Base-by-base conservation (phyloP, 2,888 invertebrate species). In the Zaprionus bogoriensis region DNA sequence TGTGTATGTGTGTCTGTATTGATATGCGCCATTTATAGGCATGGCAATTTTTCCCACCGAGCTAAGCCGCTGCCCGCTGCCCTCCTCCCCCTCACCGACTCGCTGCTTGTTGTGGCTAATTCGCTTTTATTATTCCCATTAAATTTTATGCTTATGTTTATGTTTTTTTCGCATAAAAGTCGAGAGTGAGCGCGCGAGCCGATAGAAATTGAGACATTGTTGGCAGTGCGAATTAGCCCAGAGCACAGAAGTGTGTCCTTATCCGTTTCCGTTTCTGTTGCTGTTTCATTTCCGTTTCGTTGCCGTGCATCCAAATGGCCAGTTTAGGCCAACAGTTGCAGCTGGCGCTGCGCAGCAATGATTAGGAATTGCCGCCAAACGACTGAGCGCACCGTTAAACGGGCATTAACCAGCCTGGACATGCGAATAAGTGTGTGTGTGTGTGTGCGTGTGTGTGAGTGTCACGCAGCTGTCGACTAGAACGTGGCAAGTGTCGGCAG, bases 71-170 rank as follows among this genome's bases (percentile, higher is more conserved):
- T 19, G 38, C n/a, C n/a, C 23, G 30, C 3, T 17, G 27, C 23
- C 32, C 39, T 4, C 14, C 27, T 9, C 46, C 28, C 17, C 36
- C 20, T 39, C 4, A 27, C 7, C 17, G 25, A 1, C 20, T n/a
- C 3, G 32, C 17, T 32, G 65, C 55, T 78, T 71, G 79, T 73
- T 79, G 79, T 61, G 79, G 86, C 79, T 79, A 79, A 79, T 79
- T 79, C 86, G 79, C 77, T 79, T 79, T 79, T 79, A 79, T 86
- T 83, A 77, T 80, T 69, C 70, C 57, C 79, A 86, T 85, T 83
- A 86, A 79, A 79, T 86, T 79, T 79, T 67, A 79, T 83, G 77
- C 83, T 79, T 67, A 82, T 83, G 83, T 69, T 86, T 73, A 79
- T 79, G 74, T 54, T 73, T 46, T 53, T 62, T 72, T 78, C 85